These are phyloP conservation scores for Cyprinodon diabolis DNA, from an alignment of 2,797 vertebrate species.

Conservation along the genomic window DNA sequence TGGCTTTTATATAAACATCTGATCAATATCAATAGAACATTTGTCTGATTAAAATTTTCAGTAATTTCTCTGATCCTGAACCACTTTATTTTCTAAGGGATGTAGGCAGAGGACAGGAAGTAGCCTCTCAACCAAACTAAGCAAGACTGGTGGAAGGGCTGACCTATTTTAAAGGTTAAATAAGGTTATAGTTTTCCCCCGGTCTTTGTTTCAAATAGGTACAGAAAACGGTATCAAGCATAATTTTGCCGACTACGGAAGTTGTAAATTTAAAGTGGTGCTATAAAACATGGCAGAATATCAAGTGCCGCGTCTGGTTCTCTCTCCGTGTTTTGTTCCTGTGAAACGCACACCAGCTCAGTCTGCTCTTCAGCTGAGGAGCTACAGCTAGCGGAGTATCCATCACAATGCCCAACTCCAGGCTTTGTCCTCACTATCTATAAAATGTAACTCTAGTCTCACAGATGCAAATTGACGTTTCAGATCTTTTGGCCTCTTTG, in stretches of 20 bases:
- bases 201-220: too few relatives aligned
- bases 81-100: too few relatives aligned
- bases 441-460: slow-evolving; percentile 71
- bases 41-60: too few relatives aligned
- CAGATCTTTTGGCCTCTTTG: slow-evolving; percentile 55
- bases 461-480: slow-evolving; percentile 70
- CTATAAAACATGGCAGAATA: slow-evolving; percentile 8
- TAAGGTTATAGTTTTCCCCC: too few relatives aligned
- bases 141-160: too few relatives aligned
- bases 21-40: too few relatives aligned
- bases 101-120: too few relatives aligned
- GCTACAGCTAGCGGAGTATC: slow-evolving; percentile 24
- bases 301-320: not conserved
- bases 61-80: too few relatives aligned
- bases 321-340: not conserved
- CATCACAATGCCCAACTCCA: slow-evolving; percentile 37
- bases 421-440: slow-evolving; percentile 63
- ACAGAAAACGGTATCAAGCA: not conserved
- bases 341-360: slow-evolving; percentile 27
- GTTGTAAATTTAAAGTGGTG: not conserved
- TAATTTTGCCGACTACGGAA: not conserved
- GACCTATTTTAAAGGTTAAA: too few relatives aligned
- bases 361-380: slow-evolving; percentile 11
- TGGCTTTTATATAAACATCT: too few relatives aligned
- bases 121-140: too few relatives aligned